Evolutionary conservation across 2,797 vertebrate genomes (phyloP).

Genomic region (Hirundo rustica): DNA sequence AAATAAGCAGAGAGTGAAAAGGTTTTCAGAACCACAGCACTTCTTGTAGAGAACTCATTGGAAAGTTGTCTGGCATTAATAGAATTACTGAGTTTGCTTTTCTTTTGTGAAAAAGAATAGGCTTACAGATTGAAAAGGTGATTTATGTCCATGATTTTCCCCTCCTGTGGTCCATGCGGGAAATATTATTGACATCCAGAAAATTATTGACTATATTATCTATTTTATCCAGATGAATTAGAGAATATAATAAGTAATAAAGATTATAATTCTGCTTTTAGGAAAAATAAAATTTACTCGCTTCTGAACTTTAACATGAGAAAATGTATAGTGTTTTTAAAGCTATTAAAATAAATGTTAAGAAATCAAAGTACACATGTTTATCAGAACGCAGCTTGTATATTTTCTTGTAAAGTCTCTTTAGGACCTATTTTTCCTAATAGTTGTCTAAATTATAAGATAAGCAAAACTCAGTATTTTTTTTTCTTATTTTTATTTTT

Average conservation of each 20-base stretch:
- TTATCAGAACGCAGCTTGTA: not conserved
- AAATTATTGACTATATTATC: not conserved
- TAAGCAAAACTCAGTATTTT: not conserved
- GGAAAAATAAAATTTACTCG: accelerated
- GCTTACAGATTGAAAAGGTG: not conserved
- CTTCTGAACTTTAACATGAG: not conserved
- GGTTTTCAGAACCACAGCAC: not conserved
- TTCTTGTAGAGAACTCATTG: not conserved
- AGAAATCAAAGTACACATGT: not conserved
- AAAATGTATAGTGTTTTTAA: not conserved
- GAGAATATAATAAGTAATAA: not conserved
- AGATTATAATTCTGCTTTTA: not conserved
- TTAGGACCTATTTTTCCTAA: not conserved
- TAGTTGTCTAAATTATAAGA: not conserved
- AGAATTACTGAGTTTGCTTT: not conserved
- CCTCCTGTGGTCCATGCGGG: not conserved
- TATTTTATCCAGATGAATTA: not conserved
- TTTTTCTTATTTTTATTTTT: too few relatives aligned
- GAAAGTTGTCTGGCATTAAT: not conserved
- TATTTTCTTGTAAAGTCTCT: not conserved
- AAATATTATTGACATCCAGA: not conserved
- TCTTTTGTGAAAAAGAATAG: not conserved
- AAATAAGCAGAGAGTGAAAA: not conserved
- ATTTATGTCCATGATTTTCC: not conserved
- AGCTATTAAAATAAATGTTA: not conserved